Conservation (phyloP, 92 coral and sea anemone genomes). For the Umimayanthus kanabou region DNA sequence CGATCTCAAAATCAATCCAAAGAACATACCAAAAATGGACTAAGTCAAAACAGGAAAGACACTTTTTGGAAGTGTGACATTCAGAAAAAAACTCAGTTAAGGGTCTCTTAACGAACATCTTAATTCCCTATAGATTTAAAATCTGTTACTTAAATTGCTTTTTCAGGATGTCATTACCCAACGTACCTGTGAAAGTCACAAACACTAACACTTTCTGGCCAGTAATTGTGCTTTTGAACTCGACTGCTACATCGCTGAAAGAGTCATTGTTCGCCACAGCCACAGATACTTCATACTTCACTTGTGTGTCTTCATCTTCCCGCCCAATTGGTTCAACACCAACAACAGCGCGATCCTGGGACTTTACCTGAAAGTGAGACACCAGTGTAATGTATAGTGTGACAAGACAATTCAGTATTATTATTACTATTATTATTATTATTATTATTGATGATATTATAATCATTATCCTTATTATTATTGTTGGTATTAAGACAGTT, state of each 20-base stretch:
- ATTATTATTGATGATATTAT: not conserved
- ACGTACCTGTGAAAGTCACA: slow-evolving; percentile 65
- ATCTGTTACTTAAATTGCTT: not conserved
- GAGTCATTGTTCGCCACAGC: slow-evolving; percentile 60
- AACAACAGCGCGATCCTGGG: slow-evolving; percentile 64
- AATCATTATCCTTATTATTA: not conserved
- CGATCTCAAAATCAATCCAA: too few relatives aligned
- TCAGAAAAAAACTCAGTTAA: too few relatives aligned
- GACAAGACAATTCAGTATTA: not conserved
- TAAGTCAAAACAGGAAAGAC: too few relatives aligned
- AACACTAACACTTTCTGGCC: slow-evolving; percentile 69
- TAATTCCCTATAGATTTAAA: too few relatives aligned
- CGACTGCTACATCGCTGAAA: slow-evolving; percentile 73
- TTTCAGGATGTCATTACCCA: not conserved
- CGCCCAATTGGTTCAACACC: slow-evolving; percentile 40
- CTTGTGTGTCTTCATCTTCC: slow-evolving; percentile 55
- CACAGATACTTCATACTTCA: slow-evolving; percentile 64
- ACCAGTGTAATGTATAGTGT: not conserved
- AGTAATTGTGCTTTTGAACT: slow-evolving; percentile 79
- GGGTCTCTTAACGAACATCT: too few relatives aligned
- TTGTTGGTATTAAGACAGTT: not conserved
- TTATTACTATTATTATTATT: not conserved
- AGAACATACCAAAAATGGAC: too few relatives aligned
- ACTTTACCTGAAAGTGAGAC: slow-evolving; percentile 56
- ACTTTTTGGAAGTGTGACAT: too few relatives aligned